phyloP scores from a whole-genome alignment of 2,888 invertebrate genomes.

The Gonocerus acuteangulatus region DNA sequence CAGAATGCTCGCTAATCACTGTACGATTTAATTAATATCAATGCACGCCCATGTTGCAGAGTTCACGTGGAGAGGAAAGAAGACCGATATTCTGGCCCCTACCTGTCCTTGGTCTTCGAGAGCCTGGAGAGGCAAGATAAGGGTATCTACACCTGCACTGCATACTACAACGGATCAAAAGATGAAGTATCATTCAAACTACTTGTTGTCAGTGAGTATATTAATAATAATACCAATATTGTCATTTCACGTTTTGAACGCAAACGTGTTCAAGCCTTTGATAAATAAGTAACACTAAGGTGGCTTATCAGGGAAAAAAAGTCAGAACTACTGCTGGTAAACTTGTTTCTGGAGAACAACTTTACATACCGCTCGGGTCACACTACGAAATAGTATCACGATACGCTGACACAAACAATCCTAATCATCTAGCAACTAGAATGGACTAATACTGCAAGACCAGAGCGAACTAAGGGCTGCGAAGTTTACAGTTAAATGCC shows the following conservation, averaged over 20 bases:
- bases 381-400: too few relatives aligned
- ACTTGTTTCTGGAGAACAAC: too few relatives aligned
- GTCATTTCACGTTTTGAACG: background rate
- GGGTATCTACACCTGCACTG: conserved; percentile 29
- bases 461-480: too few relatives aligned
- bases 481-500: too few relatives aligned
- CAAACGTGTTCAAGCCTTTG: background rate
- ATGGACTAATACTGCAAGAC: too few relatives aligned
- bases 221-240: background rate
- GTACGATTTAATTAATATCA: too few relatives aligned
- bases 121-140: conserved; percentile 26
- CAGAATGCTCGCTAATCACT: background rate
- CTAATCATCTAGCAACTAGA: too few relatives aligned
- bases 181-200: conserved; percentile 29
- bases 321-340: too few relatives aligned
- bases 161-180: conserved; percentile 18
- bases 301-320: too few relatives aligned
- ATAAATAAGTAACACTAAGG: too few relatives aligned
- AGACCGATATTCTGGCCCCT: background rate
- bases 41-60: conserved; percentile 24
- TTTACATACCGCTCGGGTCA: too few relatives aligned
- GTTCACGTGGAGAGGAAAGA: conserved; percentile 27
- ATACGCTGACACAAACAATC: too few relatives aligned
- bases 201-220: conserved; percentile 30
- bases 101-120: conserved; percentile 25